Evolutionary conservation across 1,140 invertebrate species (phyloP), one percentile per base, ranked within the genome.

Genomic region (Anastrepha ludens): DNA sequence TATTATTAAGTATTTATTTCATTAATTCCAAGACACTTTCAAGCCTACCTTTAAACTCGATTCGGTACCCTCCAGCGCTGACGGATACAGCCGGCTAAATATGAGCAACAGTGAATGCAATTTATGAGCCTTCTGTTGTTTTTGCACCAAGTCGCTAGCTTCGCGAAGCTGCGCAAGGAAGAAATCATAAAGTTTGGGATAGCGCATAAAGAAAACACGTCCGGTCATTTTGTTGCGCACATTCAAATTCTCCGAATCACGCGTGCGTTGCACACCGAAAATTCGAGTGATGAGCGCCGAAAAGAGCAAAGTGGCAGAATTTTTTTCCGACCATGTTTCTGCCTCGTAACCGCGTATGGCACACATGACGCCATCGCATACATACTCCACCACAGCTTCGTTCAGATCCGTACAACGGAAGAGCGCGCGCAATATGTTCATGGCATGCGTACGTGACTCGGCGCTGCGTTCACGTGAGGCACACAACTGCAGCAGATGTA

Each of bases 281-380:
- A 98, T 96, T 89, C 98, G 94, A 39, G 96, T 96, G 88, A 98
- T 95, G n/a, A 99, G 93, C 2, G 97, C 95, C 89, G 96, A 96
- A 89, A 98, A 97, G 58, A 99, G 93, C 29, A 99, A 93, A 0
- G 98, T 98, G 0, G 97, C 96, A 0, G 98, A 96, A 94, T 99
- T 99, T 86, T 97, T 94, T 93, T 97, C 96, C 86, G 96, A 95
- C 98, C 98, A 99, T 2, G 95, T 95, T 78, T 93, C 91, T 17
- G 95, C 96, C 87, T 96, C 95, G 89, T 98, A 97, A 78, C 96
- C 97, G 17, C 92, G 93, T 41, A 99, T 94, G 9, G 98, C 96
- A 11, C 96, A 94, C 89, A 95, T 94, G 1, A 98, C 93, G 86
- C 96, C 97, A 81, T 95, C 94, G 3, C 95, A 95, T 20, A 98